phyloP scores from a whole-genome alignment of 1,140 invertebrate genomes.

The Calliphora vicina region DNA sequence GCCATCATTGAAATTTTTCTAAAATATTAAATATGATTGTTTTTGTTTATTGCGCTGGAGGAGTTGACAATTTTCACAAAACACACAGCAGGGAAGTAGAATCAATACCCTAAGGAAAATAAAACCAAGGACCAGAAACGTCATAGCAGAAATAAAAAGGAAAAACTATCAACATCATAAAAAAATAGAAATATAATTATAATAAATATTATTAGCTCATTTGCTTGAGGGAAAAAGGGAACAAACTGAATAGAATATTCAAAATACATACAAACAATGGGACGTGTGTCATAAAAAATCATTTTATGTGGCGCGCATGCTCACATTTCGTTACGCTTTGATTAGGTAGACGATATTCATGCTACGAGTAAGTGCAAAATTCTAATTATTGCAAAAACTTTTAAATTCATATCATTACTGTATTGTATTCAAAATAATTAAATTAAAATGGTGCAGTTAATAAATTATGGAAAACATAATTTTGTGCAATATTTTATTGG shows the following conservation, averaged over 20 bases:
- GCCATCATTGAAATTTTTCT: neutral
- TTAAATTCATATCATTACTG: neutral
- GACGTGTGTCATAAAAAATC: neutral
- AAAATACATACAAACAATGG: neutral
- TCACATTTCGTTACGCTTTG: neutral
- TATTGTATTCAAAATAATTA: neutral
- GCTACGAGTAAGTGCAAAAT: neutral
- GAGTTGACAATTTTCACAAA: constrained; percentile 8
- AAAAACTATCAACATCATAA: neutral
- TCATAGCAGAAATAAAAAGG: neutral
- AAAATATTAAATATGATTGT: neutral
- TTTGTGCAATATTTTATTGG: neutral
- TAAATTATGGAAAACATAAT: neutral
- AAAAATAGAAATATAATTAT: neutral
- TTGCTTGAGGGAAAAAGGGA: neutral
- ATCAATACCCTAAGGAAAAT: neutral
- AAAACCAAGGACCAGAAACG: neutral
- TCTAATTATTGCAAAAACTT: neutral
- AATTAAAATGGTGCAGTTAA: neutral
- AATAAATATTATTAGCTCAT: neutral
- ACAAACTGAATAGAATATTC: neutral
- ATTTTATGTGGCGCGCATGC: neutral
- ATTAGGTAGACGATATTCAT: neutral
- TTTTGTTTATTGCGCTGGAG: neutral
- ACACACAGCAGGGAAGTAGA: constrained; percentile 1